Evolutionary conservation across 2,888 invertebrate species (phyloP).

Genomic region (Temnothorax rugatulus): DNA sequence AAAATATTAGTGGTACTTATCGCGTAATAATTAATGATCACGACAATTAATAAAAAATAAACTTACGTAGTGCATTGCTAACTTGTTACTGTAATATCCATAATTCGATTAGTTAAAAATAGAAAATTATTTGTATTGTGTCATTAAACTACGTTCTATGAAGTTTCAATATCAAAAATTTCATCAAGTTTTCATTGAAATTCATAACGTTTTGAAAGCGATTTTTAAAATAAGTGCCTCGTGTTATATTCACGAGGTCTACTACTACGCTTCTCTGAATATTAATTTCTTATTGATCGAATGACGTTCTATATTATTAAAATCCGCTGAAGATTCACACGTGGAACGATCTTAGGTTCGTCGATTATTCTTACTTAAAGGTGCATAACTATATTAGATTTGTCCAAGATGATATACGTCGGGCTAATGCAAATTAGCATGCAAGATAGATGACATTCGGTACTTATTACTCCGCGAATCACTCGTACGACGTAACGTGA

Average conservation of each 20-base stretch:
- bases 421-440: conserved; percentile 28
- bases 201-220: neutral
- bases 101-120: neutral
- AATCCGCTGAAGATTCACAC: conserved; percentile 29
- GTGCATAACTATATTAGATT: conserved; percentile 11
- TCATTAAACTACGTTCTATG: neutral
- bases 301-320: conserved; percentile 46
- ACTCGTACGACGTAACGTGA: neutral
- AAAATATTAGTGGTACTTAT: neutral
- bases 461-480: neutral
- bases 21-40: neutral
- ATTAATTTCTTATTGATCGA: conserved; percentile 40
- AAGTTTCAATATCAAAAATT: neutral
- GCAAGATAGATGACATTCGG: conserved; percentile 26
- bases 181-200: neutral
- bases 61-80: neutral
- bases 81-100: neutral
- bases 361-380: conserved; percentile 22
- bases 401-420: conserved; percentile 32
- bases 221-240: conserved; percentile 33
- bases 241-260: conserved; percentile 16
- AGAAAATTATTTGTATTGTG: neutral
- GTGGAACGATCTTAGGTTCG: conserved; percentile 9
- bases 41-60: neutral
- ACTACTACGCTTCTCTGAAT: conserved; percentile 16